phyloP scores from a whole-genome alignment of 64 coral and sea anemone genomes.

The Stichodactyla mertensii region DNA sequence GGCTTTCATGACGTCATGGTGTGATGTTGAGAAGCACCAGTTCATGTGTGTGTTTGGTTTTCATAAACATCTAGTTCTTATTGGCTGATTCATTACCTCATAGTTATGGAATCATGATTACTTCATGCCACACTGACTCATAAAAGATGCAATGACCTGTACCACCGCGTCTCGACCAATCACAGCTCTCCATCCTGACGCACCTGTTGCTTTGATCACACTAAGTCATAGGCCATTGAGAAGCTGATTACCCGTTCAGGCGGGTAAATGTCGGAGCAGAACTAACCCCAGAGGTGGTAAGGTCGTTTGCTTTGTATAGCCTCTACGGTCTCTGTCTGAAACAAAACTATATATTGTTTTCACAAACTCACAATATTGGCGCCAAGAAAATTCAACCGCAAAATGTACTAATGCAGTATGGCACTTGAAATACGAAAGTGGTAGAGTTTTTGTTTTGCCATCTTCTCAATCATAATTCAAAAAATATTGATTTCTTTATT shows the following conservation, averaged over 20 bases:
- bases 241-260: neutral
- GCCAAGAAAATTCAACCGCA: neutral
- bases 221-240: slow-evolving; percentile 44
- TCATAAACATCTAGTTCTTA: slow-evolving; percentile 69
- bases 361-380: neutral
- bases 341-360: neutral
- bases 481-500: too few species aligned
- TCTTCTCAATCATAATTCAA: too few species aligned
- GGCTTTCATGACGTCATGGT: slow-evolving; percentile 64
- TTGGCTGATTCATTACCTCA: slow-evolving; percentile 87
- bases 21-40: slow-evolving; percentile 15
- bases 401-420: neutral
- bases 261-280: neutral
- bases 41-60: slow-evolving; percentile 67
- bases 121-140: slow-evolving; percentile 76
- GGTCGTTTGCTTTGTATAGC: neutral
- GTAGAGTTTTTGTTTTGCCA: neutral
- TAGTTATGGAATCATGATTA: slow-evolving; percentile 92
- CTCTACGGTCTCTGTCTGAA: neutral
- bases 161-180: slow-evolving; percentile 53
- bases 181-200: neutral
- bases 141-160: slow-evolving; percentile 72
- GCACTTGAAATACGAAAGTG: neutral
- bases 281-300: neutral
- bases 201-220: slow-evolving; percentile 25